Conservation (phyloP, 2,113 vertebrate genomes). For the Pelmatolapia mariae region DNA sequence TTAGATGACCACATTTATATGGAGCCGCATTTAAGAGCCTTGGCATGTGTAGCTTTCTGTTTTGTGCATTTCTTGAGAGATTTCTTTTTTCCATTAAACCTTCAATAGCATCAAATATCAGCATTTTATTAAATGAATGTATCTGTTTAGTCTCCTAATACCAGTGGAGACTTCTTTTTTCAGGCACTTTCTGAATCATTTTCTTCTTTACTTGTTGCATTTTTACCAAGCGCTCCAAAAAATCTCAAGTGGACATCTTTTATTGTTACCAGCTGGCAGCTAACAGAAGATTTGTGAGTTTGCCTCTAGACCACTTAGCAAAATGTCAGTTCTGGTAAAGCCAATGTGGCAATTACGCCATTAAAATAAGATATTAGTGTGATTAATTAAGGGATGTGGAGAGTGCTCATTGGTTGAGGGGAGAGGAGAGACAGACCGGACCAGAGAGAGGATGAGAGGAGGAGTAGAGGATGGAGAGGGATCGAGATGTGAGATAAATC, state of each 20-base stretch:
- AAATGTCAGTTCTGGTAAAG: conserved; percentile 15
- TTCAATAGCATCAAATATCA: background rate
- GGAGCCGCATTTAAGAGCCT: background rate
- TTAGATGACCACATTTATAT: background rate
- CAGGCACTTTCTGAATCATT: background rate
- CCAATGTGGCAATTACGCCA: background rate
- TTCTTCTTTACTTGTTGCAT: background rate
- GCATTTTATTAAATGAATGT: background rate
- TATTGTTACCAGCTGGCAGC: background rate
- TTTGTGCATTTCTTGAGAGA: background rate
- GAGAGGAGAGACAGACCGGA: background rate
- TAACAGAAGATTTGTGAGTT: background rate
- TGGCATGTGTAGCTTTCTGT: background rate
- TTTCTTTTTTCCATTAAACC: background rate
- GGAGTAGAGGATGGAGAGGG: background rate
- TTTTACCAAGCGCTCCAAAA: background rate
- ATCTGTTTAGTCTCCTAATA: background rate
- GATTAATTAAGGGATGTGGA: conserved; percentile 1
- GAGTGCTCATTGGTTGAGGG: background rate
- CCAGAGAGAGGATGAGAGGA: background rate
- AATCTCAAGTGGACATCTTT: background rate
- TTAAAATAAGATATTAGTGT: conserved; percentile 4
- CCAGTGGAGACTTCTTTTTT: background rate
- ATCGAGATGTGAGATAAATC: conserved; percentile 37
- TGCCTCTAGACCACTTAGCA: background rate